These are phyloP conservation scores for Drosophila ogumai DNA, from an alignment of 1,140 invertebrate species.

Conservation along the genomic window DNA sequence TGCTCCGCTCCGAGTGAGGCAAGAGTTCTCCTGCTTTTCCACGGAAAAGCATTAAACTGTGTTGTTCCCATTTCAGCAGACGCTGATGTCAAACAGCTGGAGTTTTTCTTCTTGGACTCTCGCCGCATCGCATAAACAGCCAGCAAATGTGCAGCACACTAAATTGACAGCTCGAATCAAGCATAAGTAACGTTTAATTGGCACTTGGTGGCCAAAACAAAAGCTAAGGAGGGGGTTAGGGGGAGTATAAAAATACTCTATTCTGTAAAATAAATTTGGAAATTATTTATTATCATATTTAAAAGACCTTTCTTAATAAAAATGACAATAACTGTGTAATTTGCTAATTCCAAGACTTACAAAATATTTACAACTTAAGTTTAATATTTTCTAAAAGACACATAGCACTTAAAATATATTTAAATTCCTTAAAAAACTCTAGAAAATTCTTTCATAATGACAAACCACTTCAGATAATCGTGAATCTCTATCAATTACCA, in stretches of 20 bases:
- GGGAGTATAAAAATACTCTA: slow-evolving; percentile 1
- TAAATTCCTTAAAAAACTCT: background rate
- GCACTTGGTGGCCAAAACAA: slow-evolving; percentile 47
- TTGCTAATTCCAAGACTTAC: background rate
- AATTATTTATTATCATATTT: background rate
- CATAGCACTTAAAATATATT: background rate
- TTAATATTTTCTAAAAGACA: background rate
- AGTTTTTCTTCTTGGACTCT: slow-evolving; percentile 24
- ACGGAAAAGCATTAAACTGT: slow-evolving; percentile 49
- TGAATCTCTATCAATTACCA: background rate
- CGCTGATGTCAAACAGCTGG: slow-evolving; percentile 69
- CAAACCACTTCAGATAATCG: background rate
- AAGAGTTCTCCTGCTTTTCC: slow-evolving; percentile 32
- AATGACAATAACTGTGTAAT: background rate
- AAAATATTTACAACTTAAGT: background rate
- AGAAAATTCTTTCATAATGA: background rate
- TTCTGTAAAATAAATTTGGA: background rate
- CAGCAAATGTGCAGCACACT: slow-evolving; percentile 51
- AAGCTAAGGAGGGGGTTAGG: background rate
- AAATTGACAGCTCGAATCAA: slow-evolving; percentile 70
- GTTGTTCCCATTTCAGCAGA: slow-evolving; percentile 16
- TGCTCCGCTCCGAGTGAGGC: slow-evolving; percentile 14
- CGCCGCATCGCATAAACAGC: slow-evolving; percentile 39
- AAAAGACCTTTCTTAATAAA: no score
- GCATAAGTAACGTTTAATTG: slow-evolving; percentile 74